Conservation (phyloP, 2,888 invertebrate species). For the Hecatera dysodea region DNA sequence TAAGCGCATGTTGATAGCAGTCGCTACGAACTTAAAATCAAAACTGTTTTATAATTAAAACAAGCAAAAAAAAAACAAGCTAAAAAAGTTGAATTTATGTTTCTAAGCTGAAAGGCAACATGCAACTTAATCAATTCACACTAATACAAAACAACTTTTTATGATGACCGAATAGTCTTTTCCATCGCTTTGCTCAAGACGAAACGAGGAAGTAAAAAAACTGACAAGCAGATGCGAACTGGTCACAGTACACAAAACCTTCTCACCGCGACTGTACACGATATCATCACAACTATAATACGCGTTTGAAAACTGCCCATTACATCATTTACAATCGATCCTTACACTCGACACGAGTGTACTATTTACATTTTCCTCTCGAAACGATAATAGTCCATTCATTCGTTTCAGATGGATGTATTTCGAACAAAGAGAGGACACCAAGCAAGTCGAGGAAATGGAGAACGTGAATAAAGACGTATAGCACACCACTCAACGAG, state of each 20-base stretch:
- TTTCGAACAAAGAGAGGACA: conserved; percentile 79
- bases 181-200: conserved; percentile 9
- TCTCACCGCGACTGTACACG: conserved; percentile 54
- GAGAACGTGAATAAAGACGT: conserved; percentile 73
- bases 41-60: too few species aligned
- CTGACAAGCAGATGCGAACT: conserved; percentile 22
- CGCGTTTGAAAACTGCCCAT: conserved; percentile 49
- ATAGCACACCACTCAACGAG: conserved; percentile 38
- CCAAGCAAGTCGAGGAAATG: conserved; percentile 71
- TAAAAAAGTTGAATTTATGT: background rate
- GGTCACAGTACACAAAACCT: conserved; percentile 33
- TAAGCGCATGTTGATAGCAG: background rate
- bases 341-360: conserved; percentile 48
- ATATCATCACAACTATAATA: conserved; percentile 48
- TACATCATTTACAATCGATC: conserved; percentile 60
- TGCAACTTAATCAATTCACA: background rate
- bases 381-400: conserved; percentile 55
- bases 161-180: background rate
- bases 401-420: conserved; percentile 81
- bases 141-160: background rate
- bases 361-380: conserved; percentile 48
- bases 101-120: background rate
- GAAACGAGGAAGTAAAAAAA: conserved; percentile 22
- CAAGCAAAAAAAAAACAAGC: background rate
- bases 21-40: background rate